Evolutionary conservation across 1,140 invertebrate genomes (phyloP), one percentile per base, ranked within the genome.

Genomic region (Pseudoatta argentina): DNA sequence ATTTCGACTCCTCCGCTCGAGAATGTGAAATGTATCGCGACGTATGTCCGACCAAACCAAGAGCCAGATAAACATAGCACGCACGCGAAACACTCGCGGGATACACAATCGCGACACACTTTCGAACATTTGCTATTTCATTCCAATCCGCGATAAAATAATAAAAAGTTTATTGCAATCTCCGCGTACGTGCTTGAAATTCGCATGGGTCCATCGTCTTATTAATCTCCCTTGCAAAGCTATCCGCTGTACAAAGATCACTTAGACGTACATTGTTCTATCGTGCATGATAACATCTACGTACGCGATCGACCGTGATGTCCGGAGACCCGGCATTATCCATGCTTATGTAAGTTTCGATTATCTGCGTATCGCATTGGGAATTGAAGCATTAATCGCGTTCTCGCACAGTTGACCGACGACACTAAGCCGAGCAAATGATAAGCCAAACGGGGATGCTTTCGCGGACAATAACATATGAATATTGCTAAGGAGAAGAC

Each of bases 11-110:
- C 63, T 86, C 57, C 34, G 71, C 48, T 12, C 30, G 82, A 57
- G 75, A 89, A 91, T 91, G 76, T 83, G 83, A 89, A 91, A 91
- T 75, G 85, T 91, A 91, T 88, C 86, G 34, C 85, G 64, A 83
- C 83, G 85, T 75, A 76, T 91, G 88, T 53, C 64, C 57, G 48
- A 59, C 12, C 83, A 34, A 59, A 34, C 27, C 8, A 48, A 39
- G 34, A 30, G 51, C 4, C 34, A 39, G 75, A 79, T 69, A 66
- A 77, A 79, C 75, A 59, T 10, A 30, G n/a, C 16, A 61, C 44
- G 69, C 44, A 55, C 63, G 77, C 16, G 21, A 2, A 24, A 78
- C 27, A 48, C 57, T 14, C 69, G 79, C 67, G 53, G 27, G 51
- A 34, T 57, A 55, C 77, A 67, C 39, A 27, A 63, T 61, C 71